Percentiles rank a stretch among this genome's conserved stretches.
Evolutionary conservation across 1,140 invertebrate species (phyloP).

Genomic region (Tenebrio molitor): DNA sequence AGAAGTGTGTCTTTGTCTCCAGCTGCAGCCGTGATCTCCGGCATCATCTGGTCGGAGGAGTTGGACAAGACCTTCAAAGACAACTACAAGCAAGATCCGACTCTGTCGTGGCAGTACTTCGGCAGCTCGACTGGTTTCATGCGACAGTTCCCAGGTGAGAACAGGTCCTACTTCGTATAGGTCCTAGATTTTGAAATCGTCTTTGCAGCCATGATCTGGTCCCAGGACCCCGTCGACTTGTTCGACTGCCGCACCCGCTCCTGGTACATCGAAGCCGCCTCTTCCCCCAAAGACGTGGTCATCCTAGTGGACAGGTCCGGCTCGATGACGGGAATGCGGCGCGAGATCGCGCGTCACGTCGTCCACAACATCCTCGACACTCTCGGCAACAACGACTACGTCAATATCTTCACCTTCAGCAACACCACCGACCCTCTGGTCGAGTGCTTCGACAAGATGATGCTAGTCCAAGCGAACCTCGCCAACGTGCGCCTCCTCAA

Average conservation of each 20-base stretch:
- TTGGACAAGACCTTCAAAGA: slow-evolving; percentile 89
- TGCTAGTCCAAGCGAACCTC: slow-evolving; percentile 85
- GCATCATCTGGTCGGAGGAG: slow-evolving; percentile 86
- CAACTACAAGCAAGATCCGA: slow-evolving; percentile 90
- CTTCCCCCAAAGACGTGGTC: slow-evolving; percentile 91
- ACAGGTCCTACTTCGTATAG: not conserved
- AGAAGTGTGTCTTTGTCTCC: slow-evolving; percentile 57
- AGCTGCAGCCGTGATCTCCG: slow-evolving; percentile 77
- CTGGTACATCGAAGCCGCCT: slow-evolving; percentile 94
- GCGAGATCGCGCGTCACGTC: slow-evolving; percentile 90
- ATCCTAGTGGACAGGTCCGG: slow-evolving; percentile 92
- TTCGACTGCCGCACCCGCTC: slow-evolving; percentile 87
- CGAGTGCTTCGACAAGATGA: slow-evolving; percentile 89
- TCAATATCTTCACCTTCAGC: slow-evolving; percentile 81
- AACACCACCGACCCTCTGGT: slow-evolving; percentile 81
- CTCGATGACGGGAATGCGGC: slow-evolving; percentile 91
- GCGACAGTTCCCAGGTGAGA: slow-evolving; percentile 90
- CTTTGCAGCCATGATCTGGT: slow-evolving; percentile 64
- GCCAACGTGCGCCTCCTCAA: slow-evolving; percentile 91
- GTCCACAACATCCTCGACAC: slow-evolving; percentile 91
- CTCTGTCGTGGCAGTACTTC: slow-evolving; percentile 97
- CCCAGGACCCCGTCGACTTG: slow-evolving; percentile 73
- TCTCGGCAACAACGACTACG: slow-evolving; percentile 94
- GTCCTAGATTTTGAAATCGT: too few species aligned
- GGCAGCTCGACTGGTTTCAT: slow-evolving; percentile 96